A percentile compares a stretch with the other conserved stretches of the same genome.
Conservation (phyloP, 2,113 vertebrate genomes). For the Fregata magnificens region DNA sequence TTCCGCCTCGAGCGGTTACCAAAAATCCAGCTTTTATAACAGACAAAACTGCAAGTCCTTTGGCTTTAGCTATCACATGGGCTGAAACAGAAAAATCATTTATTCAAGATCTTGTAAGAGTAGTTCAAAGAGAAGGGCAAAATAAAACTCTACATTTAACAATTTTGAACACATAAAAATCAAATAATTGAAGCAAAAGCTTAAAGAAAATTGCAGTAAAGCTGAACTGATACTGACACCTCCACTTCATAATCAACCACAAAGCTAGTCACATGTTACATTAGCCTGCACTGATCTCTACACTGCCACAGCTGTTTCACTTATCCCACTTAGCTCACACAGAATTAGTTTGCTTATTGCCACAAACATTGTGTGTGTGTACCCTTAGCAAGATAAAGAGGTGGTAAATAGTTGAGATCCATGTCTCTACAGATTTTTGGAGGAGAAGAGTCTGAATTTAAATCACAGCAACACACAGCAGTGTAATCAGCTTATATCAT, state of each 20-base stretch:
- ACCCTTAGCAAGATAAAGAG: background rate
- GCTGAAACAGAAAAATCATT: conserved; percentile 70
- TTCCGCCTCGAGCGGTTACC: conserved; percentile 93
- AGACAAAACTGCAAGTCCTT: conserved; percentile 91
- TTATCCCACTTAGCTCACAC: background rate
- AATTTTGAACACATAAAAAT: background rate
- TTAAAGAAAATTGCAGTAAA: background rate
- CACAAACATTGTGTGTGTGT: background rate
- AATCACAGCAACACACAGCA: background rate
- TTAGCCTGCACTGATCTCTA: background rate
- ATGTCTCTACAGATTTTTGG: background rate
- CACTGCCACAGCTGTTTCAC: background rate
- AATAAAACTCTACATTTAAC: background rate
- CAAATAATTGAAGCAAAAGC: background rate
- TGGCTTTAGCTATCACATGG: conserved; percentile 92
- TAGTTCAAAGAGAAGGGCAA: background rate
- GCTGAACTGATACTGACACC: background rate
- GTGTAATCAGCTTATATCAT: background rate
- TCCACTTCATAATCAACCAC: background rate
- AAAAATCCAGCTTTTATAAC: conserved; percentile 96
- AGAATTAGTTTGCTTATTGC: background rate
- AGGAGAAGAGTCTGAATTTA: background rate
- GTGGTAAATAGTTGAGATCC: background rate
- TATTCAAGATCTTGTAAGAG: background rate
- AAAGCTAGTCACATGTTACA: background rate